Base-by-base conservation (phyloP, 2,113 vertebrate genomes). In the Tachysurus vachellii region DNA sequence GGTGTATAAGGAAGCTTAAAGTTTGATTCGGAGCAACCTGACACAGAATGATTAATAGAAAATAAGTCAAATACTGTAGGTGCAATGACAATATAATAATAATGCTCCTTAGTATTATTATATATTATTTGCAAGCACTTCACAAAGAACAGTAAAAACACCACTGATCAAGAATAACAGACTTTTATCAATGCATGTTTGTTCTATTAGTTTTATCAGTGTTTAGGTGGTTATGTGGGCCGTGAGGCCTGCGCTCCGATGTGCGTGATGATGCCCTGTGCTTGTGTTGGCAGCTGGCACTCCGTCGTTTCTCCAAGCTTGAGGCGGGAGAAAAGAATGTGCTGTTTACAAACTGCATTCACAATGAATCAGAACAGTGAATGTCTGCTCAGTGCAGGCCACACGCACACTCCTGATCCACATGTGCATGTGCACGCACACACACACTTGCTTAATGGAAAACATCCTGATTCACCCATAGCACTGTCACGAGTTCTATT, bases 331-430 rank as follows among this genome's bases (percentile, higher is more conserved):
- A 42, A 36, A 61, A 68, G 83, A 44, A 57, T 81, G 59, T 53
- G 85, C 87, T 89, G 75, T 92, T 92, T 90, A 91, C 92, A 85
- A 87, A 87, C 70, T 86, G 80, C 88, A 88, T 85, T 88, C 73
- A 85, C 84, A 91, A 86, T 57, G 90, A 89, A 90, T 89, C 90
- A 87, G 85, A 91, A 88, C 53, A 56, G 85, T 84, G 75, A 80
- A 28, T 66, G 59, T 85, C 84, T 87, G 84, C 80, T 85, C 81
- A 42, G 42, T 61, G 66, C 76, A 85, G 83, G 64, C 83, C 83
- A 89, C 86, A 88, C 86, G 86, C 88, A 91, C 86, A 66, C 83
- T 88, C 28, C 83, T 23, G 17, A 84, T 75, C 50, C 82, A 84
- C 47, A 84, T 81, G 75, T 71, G 87, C 88, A 75, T 79, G 80